Percentiles rank a stretch among this genome's conserved stretches.
These are phyloP conservation scores for Hydrozoanthus tunicans DNA, from an alignment of 64 coral and sea anemone genomes.

Conservation along the genomic window DNA sequence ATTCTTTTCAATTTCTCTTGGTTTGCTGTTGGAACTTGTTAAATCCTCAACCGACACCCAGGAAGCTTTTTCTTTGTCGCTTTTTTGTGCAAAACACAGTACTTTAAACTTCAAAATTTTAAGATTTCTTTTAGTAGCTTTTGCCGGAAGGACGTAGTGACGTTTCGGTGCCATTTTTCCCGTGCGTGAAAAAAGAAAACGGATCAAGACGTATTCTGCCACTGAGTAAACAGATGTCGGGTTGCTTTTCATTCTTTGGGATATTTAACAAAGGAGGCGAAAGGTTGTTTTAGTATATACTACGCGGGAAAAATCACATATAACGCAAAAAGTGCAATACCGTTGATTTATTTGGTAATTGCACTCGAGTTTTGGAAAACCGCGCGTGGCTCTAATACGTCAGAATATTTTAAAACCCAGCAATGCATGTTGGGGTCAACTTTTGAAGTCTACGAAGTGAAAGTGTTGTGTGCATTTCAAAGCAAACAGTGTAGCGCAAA, in stretches of 20 bases:
- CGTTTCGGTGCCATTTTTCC: constrained; percentile 4
- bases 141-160: not conserved
- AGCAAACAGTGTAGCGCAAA: too few species aligned
- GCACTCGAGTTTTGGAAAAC: too few species aligned
- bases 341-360: too few species aligned
- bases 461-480: too few species aligned
- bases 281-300: too few species aligned
- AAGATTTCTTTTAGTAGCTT: constrained; percentile 8
- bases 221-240: not conserved
- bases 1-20: constrained; percentile 44
- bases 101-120: constrained; percentile 4
- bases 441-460: too few species aligned
- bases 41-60: constrained; percentile 39
- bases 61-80: not conserved
- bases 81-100: not conserved
- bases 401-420: too few species aligned
- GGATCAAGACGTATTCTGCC: not conserved
- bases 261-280: not conserved
- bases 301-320: too few species aligned
- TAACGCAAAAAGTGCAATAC: too few species aligned
- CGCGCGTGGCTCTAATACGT: too few species aligned
- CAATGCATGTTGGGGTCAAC: too few species aligned
- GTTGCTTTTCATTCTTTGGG: constrained; percentile 19
- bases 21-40: constrained; percentile 34
- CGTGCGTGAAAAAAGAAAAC: not conserved